These are phyloP conservation scores for Tenthredo amoena DNA, from an alignment of 2,888 invertebrate species.

Conservation along the genomic window DNA sequence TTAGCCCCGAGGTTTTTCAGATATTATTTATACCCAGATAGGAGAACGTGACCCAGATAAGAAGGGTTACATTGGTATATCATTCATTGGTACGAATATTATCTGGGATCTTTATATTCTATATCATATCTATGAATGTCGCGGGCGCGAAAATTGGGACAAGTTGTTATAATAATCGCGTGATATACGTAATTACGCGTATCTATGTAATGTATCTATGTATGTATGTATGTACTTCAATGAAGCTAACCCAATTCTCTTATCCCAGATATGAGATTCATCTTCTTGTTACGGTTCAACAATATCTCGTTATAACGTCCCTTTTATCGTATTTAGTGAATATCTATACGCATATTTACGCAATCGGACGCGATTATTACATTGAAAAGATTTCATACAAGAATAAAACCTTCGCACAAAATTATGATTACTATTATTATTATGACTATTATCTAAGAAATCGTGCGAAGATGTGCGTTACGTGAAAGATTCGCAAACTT, in stretches of 20 bases:
- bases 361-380: background rate
- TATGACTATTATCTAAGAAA: background rate
- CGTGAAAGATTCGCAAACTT: background rate
- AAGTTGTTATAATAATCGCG: constrained; percentile 35
- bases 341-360: constrained; percentile 7
- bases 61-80: constrained; percentile 39
- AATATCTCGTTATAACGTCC: constrained; percentile 68
- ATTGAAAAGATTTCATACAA: background rate
- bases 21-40: constrained; percentile 17
- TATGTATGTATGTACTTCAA: constrained; percentile 55
- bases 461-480: background rate
- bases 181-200: background rate
- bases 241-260: constrained; percentile 69
- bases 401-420: background rate
- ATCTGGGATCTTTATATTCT: background rate
- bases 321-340: constrained; percentile 53
- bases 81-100: background rate
- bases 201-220: background rate
- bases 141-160: constrained; percentile 42
- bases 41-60: constrained; percentile 33
- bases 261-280: constrained; percentile 67
- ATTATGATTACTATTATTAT: background rate
- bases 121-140: constrained; percentile 49
- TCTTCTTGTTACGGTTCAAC: constrained; percentile 70
- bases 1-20: background rate